Base-by-base conservation (phyloP, 2,797 vertebrate genomes). In the Thripadectes ignobilis region DNA sequence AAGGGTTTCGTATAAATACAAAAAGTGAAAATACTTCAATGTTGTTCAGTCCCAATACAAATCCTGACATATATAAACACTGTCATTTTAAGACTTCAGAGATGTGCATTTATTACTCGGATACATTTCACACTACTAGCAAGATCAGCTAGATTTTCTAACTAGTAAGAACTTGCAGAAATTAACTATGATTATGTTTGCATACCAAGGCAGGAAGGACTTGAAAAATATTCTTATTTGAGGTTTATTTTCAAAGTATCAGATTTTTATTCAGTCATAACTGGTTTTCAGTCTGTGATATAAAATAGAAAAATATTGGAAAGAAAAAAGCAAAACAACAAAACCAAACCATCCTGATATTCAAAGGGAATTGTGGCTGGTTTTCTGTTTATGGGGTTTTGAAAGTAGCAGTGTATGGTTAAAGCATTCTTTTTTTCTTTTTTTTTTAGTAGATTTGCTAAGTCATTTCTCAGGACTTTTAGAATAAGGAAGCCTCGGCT, bases 311-410 rank as follows among this genome's bases (percentile, higher is more conserved):
- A 77, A 51, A 27, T 57, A 49, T 3, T 63, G 21, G 29, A 48
- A 5, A 41, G 34, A 61, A 39, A 62, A 10, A 1, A 1, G 13
- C 26, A 59, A 52, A 52, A 51, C 17, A 52, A 30, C 29, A 52
- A 52, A 45, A 29, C 7, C 3, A 23, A 66, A 30, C 1, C 7
- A 24, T 10, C 2, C 7, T 55, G 6, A 10, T 85, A 49, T 32
- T 39, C 1, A 2, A 8, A 12, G 13, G 13, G 6, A 30, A 67
- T 61, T 23, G 5, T 49, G 26, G 3, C 3, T 1, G 0, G 2
- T 34, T 24, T 32, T 51, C 48, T 54, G 4, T 18, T 77, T 54
- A 7, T 71, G 8, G 5, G 3, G 5, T 7, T 85, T 61, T 54
- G 4, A 23, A 76, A 46, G 16, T 17, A 26, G 22, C 17, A 57